A percentile compares a stretch with the other conserved stretches of the same genome.
Conservation (phyloP, 2,113 vertebrate species). For the Syngnathus floridae region DNA sequence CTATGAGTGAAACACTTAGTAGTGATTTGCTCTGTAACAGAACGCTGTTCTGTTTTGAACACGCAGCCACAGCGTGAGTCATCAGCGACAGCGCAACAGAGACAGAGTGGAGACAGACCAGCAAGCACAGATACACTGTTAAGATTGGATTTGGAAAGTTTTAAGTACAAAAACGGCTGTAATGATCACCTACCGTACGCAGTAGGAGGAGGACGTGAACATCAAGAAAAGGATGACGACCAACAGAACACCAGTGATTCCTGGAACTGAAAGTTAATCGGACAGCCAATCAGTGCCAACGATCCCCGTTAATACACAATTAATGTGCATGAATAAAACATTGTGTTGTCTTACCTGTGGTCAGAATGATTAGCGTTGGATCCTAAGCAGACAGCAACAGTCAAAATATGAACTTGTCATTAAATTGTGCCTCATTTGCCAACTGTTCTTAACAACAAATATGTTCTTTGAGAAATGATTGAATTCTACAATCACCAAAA, state of each 20-base stretch:
- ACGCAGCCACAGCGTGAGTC: constrained; percentile 8
- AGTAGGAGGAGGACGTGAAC: constrained; percentile 86
- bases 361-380: constrained; percentile 83
- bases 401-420: neutral
- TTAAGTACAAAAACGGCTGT: neutral
- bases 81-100: constrained; percentile 15
- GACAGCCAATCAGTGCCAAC: neutral
- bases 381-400: constrained; percentile 67
- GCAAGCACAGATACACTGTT: neutral
- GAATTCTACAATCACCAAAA: neutral
- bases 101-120: constrained; percentile 13
- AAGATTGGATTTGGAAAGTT: neutral
- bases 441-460: neutral
- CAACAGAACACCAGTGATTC: constrained; percentile 87
- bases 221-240: constrained; percentile 91
- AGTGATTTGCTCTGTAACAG: constrained; percentile 31
- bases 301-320: neutral
- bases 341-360: constrained; percentile 75
- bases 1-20: constrained; percentile 39
- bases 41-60: constrained; percentile 15
- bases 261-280: constrained; percentile 76
- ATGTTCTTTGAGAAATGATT: neutral
- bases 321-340: neutral
- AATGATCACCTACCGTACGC: constrained; percentile 75
- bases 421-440: neutral